phyloP scores from a whole-genome alignment of 2,797 vertebrate genomes.

The Rhinella marina region DNA sequence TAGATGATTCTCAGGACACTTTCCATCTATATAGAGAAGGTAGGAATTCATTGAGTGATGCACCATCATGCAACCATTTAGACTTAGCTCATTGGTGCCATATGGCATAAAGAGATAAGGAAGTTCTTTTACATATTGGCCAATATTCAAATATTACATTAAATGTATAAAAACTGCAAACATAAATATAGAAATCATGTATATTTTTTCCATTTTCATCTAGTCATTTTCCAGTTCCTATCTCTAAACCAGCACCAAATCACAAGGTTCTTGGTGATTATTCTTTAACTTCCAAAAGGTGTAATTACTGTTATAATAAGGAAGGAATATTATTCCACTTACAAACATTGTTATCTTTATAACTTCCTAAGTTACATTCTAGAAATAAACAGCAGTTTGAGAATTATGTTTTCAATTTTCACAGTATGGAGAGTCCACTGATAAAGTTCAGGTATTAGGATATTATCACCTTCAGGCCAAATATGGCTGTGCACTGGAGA shows the following conservation, averaged over 20 bases:
- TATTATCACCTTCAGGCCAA: not conserved
- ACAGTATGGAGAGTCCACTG: not conserved
- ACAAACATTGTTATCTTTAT: not conserved
- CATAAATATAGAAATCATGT: not conserved
- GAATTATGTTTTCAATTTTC: conserved; percentile 14
- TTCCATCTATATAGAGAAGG: not conserved
- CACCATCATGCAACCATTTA: not conserved
- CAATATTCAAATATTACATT: not conserved
- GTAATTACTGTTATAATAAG: not conserved
- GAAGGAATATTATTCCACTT: not conserved
- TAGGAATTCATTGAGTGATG: not conserved
- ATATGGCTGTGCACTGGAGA: not conserved
- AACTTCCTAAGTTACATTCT: not conserved
- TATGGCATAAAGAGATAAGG: conserved; percentile 11
- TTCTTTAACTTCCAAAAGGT: not conserved
- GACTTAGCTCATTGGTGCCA: not conserved
- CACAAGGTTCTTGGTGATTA: not conserved
- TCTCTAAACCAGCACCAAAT: not conserved
- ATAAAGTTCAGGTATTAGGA: not conserved
- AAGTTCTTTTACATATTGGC: not conserved
- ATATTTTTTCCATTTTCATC: conserved; percentile 9
- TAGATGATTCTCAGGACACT: not conserved
- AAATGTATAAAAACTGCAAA: not conserved
- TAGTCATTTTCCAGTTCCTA: not conserved
- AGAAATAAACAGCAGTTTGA: not conserved